A percentile compares a stretch with the other conserved stretches of the same genome.
Conservation (phyloP, 1,140 invertebrate species). For the Panagrolaimus sp. region DNA sequence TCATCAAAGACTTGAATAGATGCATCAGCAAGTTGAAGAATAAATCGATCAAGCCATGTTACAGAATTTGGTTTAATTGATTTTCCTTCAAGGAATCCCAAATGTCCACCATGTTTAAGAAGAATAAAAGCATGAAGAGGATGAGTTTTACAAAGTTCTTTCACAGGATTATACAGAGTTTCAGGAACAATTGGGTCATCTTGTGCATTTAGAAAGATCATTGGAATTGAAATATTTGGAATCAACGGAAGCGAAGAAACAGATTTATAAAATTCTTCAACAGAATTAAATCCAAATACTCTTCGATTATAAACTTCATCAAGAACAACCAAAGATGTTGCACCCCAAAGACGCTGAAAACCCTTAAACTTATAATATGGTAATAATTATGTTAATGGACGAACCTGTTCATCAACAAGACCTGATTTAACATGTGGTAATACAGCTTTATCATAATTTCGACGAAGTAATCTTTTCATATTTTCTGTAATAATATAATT, state of each 20-base stretch:
- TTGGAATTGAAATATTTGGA: conserved; percentile 65
- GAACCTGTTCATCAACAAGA: conserved; percentile 59
- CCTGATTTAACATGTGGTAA: conserved; percentile 69
- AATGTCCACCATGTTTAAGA: conserved; percentile 79
- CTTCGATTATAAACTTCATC: conserved; percentile 80
- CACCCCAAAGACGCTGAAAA: conserved; percentile 70
- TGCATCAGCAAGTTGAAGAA: conserved; percentile 65
- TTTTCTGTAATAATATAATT: conserved; percentile 87
- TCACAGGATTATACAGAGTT: conserved; percentile 69
- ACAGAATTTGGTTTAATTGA: conserved; percentile 77
- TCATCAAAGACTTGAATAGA: conserved; percentile 36
- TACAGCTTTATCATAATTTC: conserved; percentile 72
- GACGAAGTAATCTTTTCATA: conserved; percentile 75
- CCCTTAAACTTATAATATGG: too few species aligned
- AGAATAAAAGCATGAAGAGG: conserved; percentile 72
- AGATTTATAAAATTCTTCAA: conserved; percentile 73
- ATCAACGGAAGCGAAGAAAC: conserved; percentile 66
- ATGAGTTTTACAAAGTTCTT: conserved; percentile 66
- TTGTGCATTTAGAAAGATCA: conserved; percentile 79
- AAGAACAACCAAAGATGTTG: conserved; percentile 76
- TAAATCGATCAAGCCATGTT: conserved; percentile 79
- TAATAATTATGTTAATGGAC: too few species aligned
- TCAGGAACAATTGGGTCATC: conserved; percentile 83
- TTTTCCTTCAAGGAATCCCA: conserved; percentile 80
- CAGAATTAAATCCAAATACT: conserved; percentile 70